Base-by-base conservation (phyloP, 2,797 vertebrate species). In the Chelmon rostratus region DNA sequence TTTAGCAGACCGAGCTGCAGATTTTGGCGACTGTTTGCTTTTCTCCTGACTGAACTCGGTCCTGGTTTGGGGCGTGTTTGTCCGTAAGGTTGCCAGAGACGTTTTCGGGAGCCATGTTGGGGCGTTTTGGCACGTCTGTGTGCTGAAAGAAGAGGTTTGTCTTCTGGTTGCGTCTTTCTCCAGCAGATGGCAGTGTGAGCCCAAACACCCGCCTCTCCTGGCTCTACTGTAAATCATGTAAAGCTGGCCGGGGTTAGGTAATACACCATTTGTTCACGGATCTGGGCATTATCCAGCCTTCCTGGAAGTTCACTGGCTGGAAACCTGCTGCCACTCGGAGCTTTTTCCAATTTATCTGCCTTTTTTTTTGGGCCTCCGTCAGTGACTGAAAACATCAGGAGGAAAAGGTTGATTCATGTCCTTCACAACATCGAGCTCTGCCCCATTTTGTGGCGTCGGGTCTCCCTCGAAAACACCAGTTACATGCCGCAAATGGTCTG, bases 161-260 rank as follows among this genome's bases (percentile, higher is more conserved):
- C 35, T 21, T 13, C 1, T 8, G 8, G 2, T 19, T 23, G 9
- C 5, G 2, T 1, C 1, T 10, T 19, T 8, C 0, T 5, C 88
- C 91, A 87, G 85, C 86, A 92, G 91, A 56, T 76, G 91, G 90
- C 89, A 49, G 73, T 72, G 68, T 78, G 68, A 67, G 78, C 82
- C 49, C 71, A 76, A 6, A 57, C 74, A 79, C 42, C 11, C 8
- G 2, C 58, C 78, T 54, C 50, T 7, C 12, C 38, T 2, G 1
- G 0, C 68, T 63, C 65, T 86, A 88, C 88, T 92, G 89, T 92
- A 90, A 87, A 83, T 88, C 88, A 79, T 89, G 85, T 87, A 83
- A 76, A 80, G 85, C 89, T 81, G 86, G 58, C 49, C 0, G 40
- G 70, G 82, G 85, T 90, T 88, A 83, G 88, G 78, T 88, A 86